These are phyloP conservation scores for Brenthis daphne DNA, from an alignment of 2,888 invertebrate species.

Conservation along the genomic window DNA sequence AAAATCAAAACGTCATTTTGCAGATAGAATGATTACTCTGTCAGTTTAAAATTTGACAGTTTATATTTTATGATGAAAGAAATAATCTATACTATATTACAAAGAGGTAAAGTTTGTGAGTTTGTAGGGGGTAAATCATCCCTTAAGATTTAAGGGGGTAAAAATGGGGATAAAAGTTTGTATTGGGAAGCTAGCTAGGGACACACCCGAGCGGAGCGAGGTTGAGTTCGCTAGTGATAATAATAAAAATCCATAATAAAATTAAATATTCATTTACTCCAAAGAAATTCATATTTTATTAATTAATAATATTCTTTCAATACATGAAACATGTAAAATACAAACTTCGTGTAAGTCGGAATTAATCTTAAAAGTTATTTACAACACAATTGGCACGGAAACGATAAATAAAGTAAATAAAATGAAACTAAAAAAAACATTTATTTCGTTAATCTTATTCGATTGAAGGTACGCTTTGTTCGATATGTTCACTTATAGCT, in stretches of 20 bases:
- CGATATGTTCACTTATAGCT: constrained; percentile 60
- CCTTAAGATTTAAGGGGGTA: too few relatives aligned
- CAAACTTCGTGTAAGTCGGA: constrained; percentile 33
- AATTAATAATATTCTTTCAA: constrained; percentile 52
- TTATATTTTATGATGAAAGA: not conserved
- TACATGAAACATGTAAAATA: constrained; percentile 49
- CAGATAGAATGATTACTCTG: constrained; percentile 10
- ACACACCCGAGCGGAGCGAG: too few relatives aligned
- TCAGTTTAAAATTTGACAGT: constrained; percentile 7
- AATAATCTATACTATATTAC: not conserved
- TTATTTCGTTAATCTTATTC: constrained; percentile 53
- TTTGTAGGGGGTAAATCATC: too few relatives aligned
- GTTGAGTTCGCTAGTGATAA: not conserved
- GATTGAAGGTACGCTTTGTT: constrained; percentile 69
- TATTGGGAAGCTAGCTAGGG: too few relatives aligned
- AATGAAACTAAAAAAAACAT: constrained; percentile 41
- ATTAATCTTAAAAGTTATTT: constrained; percentile 45
- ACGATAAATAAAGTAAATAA: constrained; percentile 51
- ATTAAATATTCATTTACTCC: constrained; percentile 70
- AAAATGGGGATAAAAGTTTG: too few relatives aligned
- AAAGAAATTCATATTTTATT: constrained; percentile 60
- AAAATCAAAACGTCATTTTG: too few relatives aligned
- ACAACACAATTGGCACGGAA: constrained; percentile 72
- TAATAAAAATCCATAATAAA: constrained; percentile 42
- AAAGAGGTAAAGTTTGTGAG: too few relatives aligned